Base-by-base conservation (phyloP, 2,888 invertebrate genomes). In the Parascotia fuliginaria region DNA sequence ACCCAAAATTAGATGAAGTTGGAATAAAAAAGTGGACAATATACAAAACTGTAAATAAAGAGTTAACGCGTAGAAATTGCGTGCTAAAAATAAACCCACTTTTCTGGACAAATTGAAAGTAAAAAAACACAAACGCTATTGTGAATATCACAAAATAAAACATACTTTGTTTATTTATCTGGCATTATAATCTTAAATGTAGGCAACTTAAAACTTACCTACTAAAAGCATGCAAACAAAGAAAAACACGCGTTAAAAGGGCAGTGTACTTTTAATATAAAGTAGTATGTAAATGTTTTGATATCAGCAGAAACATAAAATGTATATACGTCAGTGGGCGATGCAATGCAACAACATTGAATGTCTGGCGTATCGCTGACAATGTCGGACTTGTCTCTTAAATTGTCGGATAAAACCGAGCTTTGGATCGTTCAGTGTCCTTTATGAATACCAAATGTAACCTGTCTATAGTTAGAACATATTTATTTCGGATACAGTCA, bases 311-410 rank as follows among this genome's bases (percentile, higher is more conserved):
- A 51, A 55, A 63, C 73, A 75, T 81, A 77, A 81, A 79, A 75
- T 66, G 60, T 65, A 68, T 62, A 68, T 64, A 37, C 39, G 56
- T 48, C 58, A 57, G 55, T 62, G 61, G 58, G 54, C 49, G 29
- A 42, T 39, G 29, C 15, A 42, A 16, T 27, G 57, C 16, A 53
- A 68, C 68, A 70, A 63, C 62, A 40, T 48, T 14, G 9, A 29
- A 37, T 73, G 79, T 81, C 59, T 66, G 58, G 47, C 28, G 15
- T 60, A 71, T 68, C 57, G 55, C 42, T 61, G 61, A 79, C 77
- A 79, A 72, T 71, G 76, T 80, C 59, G 44, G 59, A 37, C 65
- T 61, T 83, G 85, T 83, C 85, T 78, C 82, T 70, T 87, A 85
- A 85, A 86, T 81, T 73, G 77, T 75, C 65, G 70, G 77, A 80